A percentile compares a stretch with the other conserved stretches of the same genome.
These are phyloP conservation scores for Phalacrocorax pelagicus DNA, from an alignment of 2,113 vertebrate genomes.

Conservation along the genomic window DNA sequence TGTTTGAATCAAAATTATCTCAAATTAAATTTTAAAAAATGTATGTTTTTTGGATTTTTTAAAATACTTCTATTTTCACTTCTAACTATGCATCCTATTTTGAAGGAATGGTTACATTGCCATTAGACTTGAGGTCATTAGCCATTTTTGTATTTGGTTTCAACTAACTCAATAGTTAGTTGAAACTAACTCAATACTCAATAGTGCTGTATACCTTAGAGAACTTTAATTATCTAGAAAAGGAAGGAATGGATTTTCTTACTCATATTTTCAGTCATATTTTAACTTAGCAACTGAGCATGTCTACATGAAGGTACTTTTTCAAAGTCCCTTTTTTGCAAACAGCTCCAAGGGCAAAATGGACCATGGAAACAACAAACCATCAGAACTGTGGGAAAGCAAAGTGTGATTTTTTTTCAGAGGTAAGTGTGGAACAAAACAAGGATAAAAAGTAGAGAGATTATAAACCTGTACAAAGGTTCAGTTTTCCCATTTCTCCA, in stretches of 20 bases:
- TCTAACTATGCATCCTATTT: background rate
- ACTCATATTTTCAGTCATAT: background rate
- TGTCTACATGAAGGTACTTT: background rate
- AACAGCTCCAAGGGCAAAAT: background rate
- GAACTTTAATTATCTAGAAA: background rate
- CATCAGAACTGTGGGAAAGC: background rate
- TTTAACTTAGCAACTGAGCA: background rate
- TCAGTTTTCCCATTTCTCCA: background rate
- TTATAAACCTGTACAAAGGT: background rate
- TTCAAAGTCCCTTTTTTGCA: background rate
- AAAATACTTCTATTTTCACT: background rate
- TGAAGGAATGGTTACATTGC: background rate
- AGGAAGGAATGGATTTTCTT: background rate
- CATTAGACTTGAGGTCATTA: background rate
- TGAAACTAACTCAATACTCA: background rate
- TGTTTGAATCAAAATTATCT: background rate
- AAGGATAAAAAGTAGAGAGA: background rate
- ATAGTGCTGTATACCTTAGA: background rate
- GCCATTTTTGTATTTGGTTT: background rate
- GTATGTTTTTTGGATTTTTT: background rate
- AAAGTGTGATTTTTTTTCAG: background rate
- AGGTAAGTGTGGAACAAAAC: background rate
- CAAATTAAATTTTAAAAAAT: background rate
- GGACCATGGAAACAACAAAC: background rate
- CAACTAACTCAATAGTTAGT: background rate